phyloP scores from a whole-genome alignment of 2,113 vertebrate species.

The Semnornis frantzii region DNA sequence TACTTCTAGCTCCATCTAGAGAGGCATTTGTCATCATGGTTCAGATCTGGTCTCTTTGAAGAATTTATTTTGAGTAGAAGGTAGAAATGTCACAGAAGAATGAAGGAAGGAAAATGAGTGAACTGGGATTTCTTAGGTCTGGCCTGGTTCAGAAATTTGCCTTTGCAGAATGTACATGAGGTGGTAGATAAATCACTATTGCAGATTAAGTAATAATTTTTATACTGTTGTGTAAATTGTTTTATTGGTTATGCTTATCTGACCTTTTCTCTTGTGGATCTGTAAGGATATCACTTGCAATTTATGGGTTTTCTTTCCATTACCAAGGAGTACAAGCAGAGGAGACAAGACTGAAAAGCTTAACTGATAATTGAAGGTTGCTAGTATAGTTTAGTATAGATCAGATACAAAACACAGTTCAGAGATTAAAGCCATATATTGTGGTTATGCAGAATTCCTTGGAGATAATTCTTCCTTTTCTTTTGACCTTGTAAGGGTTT shows the following conservation, averaged over 20 bases:
- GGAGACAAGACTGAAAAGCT: neutral
- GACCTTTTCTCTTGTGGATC: neutral
- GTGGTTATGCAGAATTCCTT: neutral
- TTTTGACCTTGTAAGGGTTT: neutral
- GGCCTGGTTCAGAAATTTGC: neutral
- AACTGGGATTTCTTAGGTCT: constrained; percentile 1
- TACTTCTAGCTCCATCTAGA: neutral
- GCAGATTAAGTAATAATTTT: neutral
- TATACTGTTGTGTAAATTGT: neutral
- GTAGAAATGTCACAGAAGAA: constrained; percentile 4
- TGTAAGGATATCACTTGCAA: neutral
- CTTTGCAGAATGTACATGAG: neutral
- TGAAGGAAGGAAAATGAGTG: neutral
- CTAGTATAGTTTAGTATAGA: neutral
- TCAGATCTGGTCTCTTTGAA: constrained; percentile 48
- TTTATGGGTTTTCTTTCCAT: neutral
- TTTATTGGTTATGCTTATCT: neutral
- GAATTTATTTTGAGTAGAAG: constrained; percentile 8
- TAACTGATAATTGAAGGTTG: neutral
- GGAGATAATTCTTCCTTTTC: neutral
- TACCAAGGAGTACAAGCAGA: neutral
- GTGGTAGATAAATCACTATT: neutral
- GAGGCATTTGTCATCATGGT: constrained; percentile 13
- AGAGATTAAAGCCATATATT: neutral
- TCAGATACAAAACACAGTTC: neutral